Conservation (phyloP, 2,797 vertebrate species). For the Ataeniobius toweri region DNA sequence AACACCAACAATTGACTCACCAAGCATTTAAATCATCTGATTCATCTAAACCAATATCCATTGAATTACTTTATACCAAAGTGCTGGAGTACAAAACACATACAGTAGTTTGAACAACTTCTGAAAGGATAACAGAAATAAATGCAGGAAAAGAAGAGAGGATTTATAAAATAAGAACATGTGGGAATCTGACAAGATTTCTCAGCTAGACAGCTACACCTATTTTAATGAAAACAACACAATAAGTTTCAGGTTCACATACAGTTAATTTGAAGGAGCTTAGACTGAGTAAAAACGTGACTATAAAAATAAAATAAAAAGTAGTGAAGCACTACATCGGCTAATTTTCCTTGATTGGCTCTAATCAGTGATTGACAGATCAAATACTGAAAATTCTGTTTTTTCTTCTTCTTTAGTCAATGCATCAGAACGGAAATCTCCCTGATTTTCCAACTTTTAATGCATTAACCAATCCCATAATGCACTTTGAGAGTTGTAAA, state of each 20-base stretch:
- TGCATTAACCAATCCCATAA: not conserved
- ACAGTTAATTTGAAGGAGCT: slow-evolving; percentile 3
- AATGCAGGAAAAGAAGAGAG: slow-evolving; percentile 63
- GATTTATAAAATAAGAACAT: slow-evolving; percentile 50
- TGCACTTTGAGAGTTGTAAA: not conserved
- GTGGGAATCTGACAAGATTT: slow-evolving; percentile 19
- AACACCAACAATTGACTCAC: not conserved
- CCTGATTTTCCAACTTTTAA: not conserved
- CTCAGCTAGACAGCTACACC: slow-evolving; percentile 10
- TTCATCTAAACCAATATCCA: slow-evolving; percentile 14
- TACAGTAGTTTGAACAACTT: slow-evolving; percentile 18
- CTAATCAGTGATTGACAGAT: not conserved
- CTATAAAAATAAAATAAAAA: not conserved
- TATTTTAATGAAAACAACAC: slow-evolving; percentile 29
- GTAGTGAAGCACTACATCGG: not conserved
- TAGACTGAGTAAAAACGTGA: not conserved
- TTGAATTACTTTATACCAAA: slow-evolving; percentile 30
- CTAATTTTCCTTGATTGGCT: not conserved
- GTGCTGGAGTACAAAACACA: slow-evolving; percentile 46
- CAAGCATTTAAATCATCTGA: slow-evolving; percentile 20
- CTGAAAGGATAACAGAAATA: slow-evolving; percentile 25
- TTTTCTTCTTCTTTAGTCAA: not conserved
- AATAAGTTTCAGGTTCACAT: slow-evolving; percentile 12
- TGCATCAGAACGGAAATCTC: not conserved
- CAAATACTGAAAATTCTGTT: not conserved